Conservation (phyloP, 2,797 vertebrate genomes). For the Carcharodon carcharias region DNA sequence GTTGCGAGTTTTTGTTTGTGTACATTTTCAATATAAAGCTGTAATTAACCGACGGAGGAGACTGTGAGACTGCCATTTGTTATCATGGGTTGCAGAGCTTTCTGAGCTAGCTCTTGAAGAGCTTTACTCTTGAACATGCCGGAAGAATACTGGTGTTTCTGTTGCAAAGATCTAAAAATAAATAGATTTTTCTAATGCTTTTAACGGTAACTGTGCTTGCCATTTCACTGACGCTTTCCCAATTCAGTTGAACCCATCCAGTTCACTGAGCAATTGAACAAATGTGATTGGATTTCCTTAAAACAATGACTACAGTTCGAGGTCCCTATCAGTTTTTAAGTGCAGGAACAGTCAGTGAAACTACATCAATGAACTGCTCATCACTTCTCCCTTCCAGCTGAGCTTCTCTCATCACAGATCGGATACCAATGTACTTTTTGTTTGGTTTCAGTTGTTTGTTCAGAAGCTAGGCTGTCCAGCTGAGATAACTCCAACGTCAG, state of each 20-base stretch:
- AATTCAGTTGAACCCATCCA: not conserved
- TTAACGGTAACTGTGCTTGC: not conserved
- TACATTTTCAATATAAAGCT: not conserved
- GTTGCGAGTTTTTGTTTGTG: not conserved
- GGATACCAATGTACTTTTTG: not conserved
- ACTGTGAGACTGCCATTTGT: not conserved
- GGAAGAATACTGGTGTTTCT: not conserved
- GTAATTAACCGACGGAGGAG: not conserved
- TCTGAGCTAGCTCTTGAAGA: not conserved
- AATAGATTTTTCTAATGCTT: not conserved
- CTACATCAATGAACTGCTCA: not conserved
- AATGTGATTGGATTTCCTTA: conserved; percentile 26
- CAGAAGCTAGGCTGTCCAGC: not conserved
- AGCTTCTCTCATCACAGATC: not conserved
- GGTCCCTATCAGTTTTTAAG: not conserved
- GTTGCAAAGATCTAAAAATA: conserved; percentile 19
- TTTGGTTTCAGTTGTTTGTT: not conserved
- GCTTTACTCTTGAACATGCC: not conserved
- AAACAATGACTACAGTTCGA: not conserved
- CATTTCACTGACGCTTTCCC: not conserved
- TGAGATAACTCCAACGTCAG: not conserved
- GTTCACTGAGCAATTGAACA: not conserved
- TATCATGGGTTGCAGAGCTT: not conserved
- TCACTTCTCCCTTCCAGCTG: not conserved
- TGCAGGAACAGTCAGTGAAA: not conserved